Base-by-base conservation (phyloP, 2,888 invertebrate genomes). In the Chrysopilus asiliformis region DNA sequence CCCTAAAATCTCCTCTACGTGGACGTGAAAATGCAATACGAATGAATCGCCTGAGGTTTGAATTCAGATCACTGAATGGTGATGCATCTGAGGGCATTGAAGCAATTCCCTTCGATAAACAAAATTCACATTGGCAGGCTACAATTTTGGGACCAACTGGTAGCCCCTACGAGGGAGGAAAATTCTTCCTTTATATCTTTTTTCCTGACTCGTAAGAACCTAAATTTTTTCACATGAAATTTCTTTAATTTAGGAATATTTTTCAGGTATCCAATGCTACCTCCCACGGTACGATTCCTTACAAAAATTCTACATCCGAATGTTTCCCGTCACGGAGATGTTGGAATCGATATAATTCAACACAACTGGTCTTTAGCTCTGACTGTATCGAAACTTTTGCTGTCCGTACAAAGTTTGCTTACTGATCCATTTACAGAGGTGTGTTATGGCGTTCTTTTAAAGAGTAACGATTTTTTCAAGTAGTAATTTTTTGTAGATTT, bases 281-380 rank as follows among this genome's bases (percentile, higher is more conserved):
- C 94, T 12, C 93, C 94, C 0, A 77, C 82, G 38, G 90, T 93
- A 2, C 71, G 90, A 14, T 94, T 94, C 67, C 70, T 93, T 42
- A 93, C 93, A 1, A 86, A 84, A 62, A 85, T 94, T 48, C 74
- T 90, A 51, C 94, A 94, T 66, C 93, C 93, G 5, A 94, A 94
- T 66, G 83, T 94, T 37, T 90, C 89, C 3, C 74, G 91, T 1
- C 93, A 94, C 62, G 93, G 93, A 3, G 91, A 93, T 64, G 87
- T 94, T 32, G 93, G 94, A 40, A 82, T 94, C 45, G 93, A 94
- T 67, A 89, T 87, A 8, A 87, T 94, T 49, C 85, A 87, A 52
- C 86, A 90, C 65, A 94, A 94, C 66, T 94, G 93, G 93, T 89
- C 89, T n/a, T 66, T 91, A 42, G 91, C 90, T 2, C 66, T 93